These are phyloP conservation scores for Macropodus opercularis DNA, from an alignment of 2,797 vertebrate species.

Conservation along the genomic window DNA sequence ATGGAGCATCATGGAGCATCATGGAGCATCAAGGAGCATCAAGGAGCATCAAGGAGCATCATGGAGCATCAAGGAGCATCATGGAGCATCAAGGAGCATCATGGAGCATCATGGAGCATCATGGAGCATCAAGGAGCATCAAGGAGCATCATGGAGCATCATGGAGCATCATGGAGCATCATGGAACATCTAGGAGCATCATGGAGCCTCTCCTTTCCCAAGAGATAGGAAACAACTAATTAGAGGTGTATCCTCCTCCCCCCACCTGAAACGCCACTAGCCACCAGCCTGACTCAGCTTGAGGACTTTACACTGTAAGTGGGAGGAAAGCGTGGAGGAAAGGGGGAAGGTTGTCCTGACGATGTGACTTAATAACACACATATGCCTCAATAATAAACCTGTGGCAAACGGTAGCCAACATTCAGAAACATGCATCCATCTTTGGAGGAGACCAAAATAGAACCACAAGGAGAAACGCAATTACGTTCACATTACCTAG, in stretches of 20 bases:
- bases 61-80: constrained; percentile 59
- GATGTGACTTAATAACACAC: no score
- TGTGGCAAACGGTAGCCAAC: no score
- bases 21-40: constrained; percentile 59
- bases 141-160: constrained; percentile 59
- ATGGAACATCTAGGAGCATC: no score
- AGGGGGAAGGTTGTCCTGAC: constrained; percentile 3
- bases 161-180: constrained; percentile 59
- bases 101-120: constrained; percentile 59
- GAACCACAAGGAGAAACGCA: not conserved
- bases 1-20: constrained; percentile 59
- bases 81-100: constrained; percentile 59
- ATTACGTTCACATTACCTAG: not conserved
- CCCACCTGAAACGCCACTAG: constrained; percentile 50
- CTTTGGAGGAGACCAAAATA: constrained; percentile 2
- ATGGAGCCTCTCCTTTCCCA: constrained; percentile 62
- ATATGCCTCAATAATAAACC: no score
- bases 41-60: no score
- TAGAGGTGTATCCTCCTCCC: constrained; percentile 71
- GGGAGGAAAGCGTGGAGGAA: constrained; percentile 12
- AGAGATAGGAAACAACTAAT: constrained; percentile 72
- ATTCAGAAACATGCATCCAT: no score
- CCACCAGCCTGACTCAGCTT: constrained; percentile 27
- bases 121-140: constrained; percentile 59
- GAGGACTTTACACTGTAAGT: constrained; percentile 44